Conservation (phyloP, 2,888 invertebrate species). For the Hipparchia sbordonii region DNA sequence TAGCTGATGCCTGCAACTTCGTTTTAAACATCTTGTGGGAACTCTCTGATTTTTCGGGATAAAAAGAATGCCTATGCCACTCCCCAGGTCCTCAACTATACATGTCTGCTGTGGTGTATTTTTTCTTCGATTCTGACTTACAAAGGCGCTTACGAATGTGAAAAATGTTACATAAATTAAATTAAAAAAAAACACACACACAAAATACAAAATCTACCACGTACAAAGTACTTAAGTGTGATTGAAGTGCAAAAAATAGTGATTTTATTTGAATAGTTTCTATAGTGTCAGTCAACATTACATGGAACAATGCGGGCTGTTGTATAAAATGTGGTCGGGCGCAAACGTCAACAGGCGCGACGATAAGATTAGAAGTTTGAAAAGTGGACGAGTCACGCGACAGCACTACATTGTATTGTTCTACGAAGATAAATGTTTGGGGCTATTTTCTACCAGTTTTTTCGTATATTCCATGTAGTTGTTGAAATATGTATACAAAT, state of each 20-base stretch:
- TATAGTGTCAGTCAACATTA: conserved; percentile 10
- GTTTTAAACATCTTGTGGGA: no score
- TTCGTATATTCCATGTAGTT: neutral
- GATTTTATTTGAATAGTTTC: neutral
- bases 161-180: no score
- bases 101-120: no score
- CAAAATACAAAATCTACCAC: no score
- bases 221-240: no score
- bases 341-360: conserved; percentile 32
- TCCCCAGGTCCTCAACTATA: no score
- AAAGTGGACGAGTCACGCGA: conserved; percentile 40
- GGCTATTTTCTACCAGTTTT: neutral
- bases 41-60: no score
- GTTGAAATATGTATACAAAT: neutral
- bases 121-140: no score
- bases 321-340: conserved; percentile 23
- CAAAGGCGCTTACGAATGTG: no score
- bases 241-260: neutral
- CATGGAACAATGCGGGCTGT: conserved; percentile 15
- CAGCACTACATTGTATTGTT: conserved; percentile 24
- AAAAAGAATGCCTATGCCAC: no score
- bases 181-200: no score
- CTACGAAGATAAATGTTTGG: conserved; percentile 14
- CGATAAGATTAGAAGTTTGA: conserved; percentile 39
- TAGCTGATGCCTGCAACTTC: no score